Base-by-base conservation (phyloP, 2,113 vertebrate species). In the Hystrix brachyura region DNA sequence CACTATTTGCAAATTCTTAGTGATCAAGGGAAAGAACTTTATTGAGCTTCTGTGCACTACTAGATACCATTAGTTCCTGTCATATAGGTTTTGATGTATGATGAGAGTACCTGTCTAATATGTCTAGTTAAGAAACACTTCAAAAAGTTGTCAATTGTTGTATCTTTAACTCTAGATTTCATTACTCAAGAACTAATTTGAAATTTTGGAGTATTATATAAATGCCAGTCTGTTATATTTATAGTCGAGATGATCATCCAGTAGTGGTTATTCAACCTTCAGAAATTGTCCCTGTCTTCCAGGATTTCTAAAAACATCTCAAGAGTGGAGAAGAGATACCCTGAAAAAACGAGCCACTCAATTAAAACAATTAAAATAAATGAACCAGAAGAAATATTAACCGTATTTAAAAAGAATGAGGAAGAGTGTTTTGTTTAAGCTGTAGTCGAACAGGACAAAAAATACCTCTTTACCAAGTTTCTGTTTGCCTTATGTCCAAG, bases 221-320 rank as follows among this genome's bases (percentile, higher is more conserved):
- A 93, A 79, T 88, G 2, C 74, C 92, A 80, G 5, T 90, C 4
- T 90, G 3, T 96, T 96, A 85, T 59, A 15, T 95, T 95, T 83
- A 67, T 76, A 94, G 64, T 88, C 81, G 38, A 95, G 48, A 14
- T 89, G n/a, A 21, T 93, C 32, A 92, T 59, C 43, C n/a, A 32
- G 0, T 83, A 57, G 84, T 88, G 62, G 21, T 95, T 74, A 62
- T 76, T 90, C 25, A 89, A 3, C 38, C 74, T 92, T 94, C 38
- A 82, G 78, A 96, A 92, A 60, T 64, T 95, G 78, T 87, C 13
- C 29, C 48, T 74, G 82, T 91, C 34, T 95, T 95, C 29, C 43
- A 80, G 60, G 65, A 88, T 57, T 88, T 67, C 29, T 94, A 87
- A 95, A 94, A 96, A 86, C 19, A 25, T 84, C 13, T 32, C 34